Evolutionary conservation across 2,113 vertebrate species (phyloP).

Genomic region (Anarrhichthys ocellatus): DNA sequence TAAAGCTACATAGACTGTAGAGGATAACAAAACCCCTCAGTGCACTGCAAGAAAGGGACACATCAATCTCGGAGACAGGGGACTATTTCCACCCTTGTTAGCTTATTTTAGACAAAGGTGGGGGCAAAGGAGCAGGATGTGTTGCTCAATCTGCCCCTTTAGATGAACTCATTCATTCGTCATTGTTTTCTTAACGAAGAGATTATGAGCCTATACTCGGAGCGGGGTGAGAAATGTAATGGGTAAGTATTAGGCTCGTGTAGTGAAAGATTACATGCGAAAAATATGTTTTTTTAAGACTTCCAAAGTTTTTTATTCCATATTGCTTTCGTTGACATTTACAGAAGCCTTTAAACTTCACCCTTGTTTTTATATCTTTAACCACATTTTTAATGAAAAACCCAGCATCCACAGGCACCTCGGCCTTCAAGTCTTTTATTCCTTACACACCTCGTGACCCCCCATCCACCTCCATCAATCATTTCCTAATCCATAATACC

Average conservation of each 20-base stretch:
- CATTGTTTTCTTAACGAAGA: conserved; percentile 17
- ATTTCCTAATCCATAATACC: conserved; percentile 50
- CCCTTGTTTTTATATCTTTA: conserved; percentile 1
- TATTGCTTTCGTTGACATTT: conserved; percentile 31
- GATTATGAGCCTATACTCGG: background rate
- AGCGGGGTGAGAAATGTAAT: background rate
- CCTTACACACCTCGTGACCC: conserved; percentile 25
- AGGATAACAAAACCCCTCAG: conserved; percentile 65
- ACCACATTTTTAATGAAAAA: conserved; percentile 20
- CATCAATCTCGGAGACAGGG: conserved; percentile 70
- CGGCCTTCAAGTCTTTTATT: conserved; percentile 10
- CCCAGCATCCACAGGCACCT: background rate
- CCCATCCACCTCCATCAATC: conserved; percentile 35
- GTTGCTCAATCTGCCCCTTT: conserved; percentile 38
- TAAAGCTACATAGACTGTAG: conserved; percentile 35
- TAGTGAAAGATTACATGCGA: conserved; percentile 10
- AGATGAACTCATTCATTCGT: conserved; percentile 33
- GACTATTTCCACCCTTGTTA: conserved; percentile 64
- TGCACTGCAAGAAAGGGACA: conserved; percentile 46
- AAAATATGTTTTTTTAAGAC: conserved; percentile 6
- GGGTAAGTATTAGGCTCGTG: background rate
- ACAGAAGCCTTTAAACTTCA: conserved; percentile 43
- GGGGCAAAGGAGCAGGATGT: conserved; percentile 29
- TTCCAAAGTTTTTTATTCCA: conserved; percentile 40
- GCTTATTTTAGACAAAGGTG: conserved; percentile 62